These are phyloP conservation scores for Xiphydria camelus DNA, from an alignment of 2,888 invertebrate genomes.

Conservation along the genomic window DNA sequence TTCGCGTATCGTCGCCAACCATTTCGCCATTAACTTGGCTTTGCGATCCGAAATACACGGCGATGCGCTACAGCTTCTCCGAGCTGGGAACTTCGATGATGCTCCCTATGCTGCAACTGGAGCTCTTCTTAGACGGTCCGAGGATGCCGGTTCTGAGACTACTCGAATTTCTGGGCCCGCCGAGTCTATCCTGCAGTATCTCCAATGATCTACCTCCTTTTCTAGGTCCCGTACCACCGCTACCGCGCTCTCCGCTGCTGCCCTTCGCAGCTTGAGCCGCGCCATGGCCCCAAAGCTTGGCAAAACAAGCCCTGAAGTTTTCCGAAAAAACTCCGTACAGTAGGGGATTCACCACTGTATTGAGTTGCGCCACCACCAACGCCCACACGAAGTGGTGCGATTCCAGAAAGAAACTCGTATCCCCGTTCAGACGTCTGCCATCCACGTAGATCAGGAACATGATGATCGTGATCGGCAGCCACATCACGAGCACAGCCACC, in stretches of 20 bases:
- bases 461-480: slow-evolving; percentile 62
- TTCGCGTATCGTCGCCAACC: not conserved
- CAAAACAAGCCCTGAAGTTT: slow-evolving; percentile 59
- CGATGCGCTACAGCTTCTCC: slow-evolving; percentile 36
- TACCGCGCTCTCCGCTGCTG: slow-evolving; percentile 31
- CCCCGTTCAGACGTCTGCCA: slow-evolving; percentile 59
- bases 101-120: slow-evolving; percentile 49
- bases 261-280: too few species aligned
- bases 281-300: slow-evolving; percentile 51
- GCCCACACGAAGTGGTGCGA: slow-evolving; percentile 62
- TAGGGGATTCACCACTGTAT: slow-evolving; percentile 63
- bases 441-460: slow-evolving; percentile 63
- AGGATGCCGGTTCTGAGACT: slow-evolving; percentile 32
- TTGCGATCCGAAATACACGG: not conserved
- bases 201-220: slow-evolving; percentile 36
- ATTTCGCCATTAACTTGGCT: not conserved
- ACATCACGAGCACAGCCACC: slow-evolving; percentile 63
- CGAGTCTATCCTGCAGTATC: slow-evolving; percentile 40
- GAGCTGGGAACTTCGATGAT: slow-evolving; percentile 49
- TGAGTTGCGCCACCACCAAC: slow-evolving; percentile 60
- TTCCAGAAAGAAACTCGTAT: slow-evolving; percentile 60
- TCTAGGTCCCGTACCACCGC: slow-evolving; percentile 27
- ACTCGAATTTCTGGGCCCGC: slow-evolving; percentile 31
- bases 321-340: slow-evolving; percentile 63
- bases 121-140: slow-evolving; percentile 42